phyloP scores from a whole-genome alignment of 53 echinoderm and acorn worm genomes.

The Hippasteria phrygiana region DNA sequence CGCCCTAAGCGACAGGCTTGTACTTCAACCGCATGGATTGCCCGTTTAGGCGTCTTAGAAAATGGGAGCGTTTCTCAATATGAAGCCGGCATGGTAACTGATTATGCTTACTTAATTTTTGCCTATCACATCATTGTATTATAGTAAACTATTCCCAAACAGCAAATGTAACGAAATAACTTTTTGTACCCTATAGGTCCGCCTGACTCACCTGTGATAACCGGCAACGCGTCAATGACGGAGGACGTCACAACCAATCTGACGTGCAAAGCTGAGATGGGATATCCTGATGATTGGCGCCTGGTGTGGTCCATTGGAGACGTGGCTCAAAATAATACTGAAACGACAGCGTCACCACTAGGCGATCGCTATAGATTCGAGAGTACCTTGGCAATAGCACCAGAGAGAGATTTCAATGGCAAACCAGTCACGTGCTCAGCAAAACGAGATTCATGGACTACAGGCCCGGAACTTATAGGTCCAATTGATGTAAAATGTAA shows the following conservation, averaged over 20 bases:
- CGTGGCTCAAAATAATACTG: too few species aligned
- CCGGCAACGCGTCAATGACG: conserved; percentile 1
- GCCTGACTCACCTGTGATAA: conserved; percentile 13
- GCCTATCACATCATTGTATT: background rate
- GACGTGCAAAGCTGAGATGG: conserved; percentile 11
- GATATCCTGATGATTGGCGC: conserved; percentile 6
- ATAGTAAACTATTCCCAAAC: background rate
- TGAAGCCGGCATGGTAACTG: too few species aligned
- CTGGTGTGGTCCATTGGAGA: background rate
- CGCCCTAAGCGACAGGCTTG: too few species aligned
- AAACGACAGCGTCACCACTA: background rate
- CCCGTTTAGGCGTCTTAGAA: too few species aligned
- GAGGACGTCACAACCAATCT: background rate
- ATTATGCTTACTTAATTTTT: background rate
- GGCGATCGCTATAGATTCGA: background rate
- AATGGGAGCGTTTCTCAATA: too few species aligned
- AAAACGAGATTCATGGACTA: background rate
- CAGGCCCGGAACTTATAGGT: background rate
- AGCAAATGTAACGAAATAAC: background rate
- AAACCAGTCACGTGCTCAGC: background rate
- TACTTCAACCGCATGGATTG: too few species aligned
- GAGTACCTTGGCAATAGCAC: background rate
- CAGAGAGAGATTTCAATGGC: background rate
- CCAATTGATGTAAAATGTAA: background rate
- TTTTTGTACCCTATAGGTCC: conserved; percentile 1